Evolutionary conservation across 2,888 invertebrate genomes (phyloP), one percentile per base, ranked within the genome.

Genomic region (Anorthoa munda): DNA sequence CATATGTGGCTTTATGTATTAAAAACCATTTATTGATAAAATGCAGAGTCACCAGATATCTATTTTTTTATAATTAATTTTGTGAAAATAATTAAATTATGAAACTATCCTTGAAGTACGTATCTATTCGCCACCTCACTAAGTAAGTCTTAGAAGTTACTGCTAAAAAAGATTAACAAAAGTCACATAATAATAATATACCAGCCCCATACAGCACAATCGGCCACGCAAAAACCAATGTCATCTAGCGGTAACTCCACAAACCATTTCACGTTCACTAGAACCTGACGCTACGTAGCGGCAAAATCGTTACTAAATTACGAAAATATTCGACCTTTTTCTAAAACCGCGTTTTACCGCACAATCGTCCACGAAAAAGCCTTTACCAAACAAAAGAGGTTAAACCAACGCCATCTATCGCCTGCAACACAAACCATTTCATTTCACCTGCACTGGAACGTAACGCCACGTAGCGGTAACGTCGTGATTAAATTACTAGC

Each of bases 271-370:
- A 48, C 26, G 48, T 68, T 48, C 26, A 56, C 55, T 39, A 13
- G 11, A 69, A 31, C 50, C 61, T 66, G 66, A 60, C 53, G 18
- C 56, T 74, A 76, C 76, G 67, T 67, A n/a, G 51, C 60, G 31
- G 56, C 66, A 67, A 75, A 15, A 60, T 73, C 69, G 59, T 77
- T 75, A 73, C 53, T 73, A 60, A 84, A 79, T 86, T 77, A 83
- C 66, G 0, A 5, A 17, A 53, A 39, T 12, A 4, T 0, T 17
- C 5, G 5, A 31, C 39, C 2, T 21, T 65, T 65, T 21, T 18
- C 4, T 9, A 39, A 4, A 31, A 4, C 11, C 2, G 4, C 3
- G 4, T 59, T 59, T 11, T 13, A 0, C 7, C 23, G 31, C 11
- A 45, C 11, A 39, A 39, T n/a, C 23, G 3, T 45, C 45, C 15